Conservation (phyloP, 2,113 vertebrate species). For the Tangachromis dhanisi region DNA sequence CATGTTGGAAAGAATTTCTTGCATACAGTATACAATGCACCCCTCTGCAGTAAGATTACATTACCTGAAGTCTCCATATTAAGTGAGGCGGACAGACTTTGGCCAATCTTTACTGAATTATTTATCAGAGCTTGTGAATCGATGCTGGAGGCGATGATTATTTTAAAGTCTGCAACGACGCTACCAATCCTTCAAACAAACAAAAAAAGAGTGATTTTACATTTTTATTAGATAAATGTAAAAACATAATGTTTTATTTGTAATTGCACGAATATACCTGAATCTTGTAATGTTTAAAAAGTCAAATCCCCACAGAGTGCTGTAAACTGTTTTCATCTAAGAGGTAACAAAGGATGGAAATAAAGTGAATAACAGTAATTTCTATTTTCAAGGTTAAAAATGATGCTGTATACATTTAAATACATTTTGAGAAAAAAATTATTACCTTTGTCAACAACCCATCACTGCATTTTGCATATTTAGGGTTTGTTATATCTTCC, state of each 20-base stretch:
- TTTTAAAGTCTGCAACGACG: constrained; percentile 21
- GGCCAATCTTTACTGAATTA: rapidly evolving
- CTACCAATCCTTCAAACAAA: constrained; percentile 20
- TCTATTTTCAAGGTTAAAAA: not conserved
- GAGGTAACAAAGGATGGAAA: not conserved
- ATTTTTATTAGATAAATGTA: not conserved
- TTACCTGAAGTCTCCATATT: constrained; percentile 19
- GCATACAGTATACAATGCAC: not conserved
- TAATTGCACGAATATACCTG: constrained; percentile 7
- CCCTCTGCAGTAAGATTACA: not conserved
- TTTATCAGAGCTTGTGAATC: rapidly evolving
- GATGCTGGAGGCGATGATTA: not conserved
- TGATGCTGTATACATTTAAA: not conserved
- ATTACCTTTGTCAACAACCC: not conserved
- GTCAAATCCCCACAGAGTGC: constrained; percentile 44
- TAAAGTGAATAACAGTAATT: not conserved
- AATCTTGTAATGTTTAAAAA: not conserved
- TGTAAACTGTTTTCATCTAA: constrained; percentile 41
- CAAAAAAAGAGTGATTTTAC: not conserved
- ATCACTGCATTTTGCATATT: rapidly evolving
- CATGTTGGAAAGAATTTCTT: not conserved
- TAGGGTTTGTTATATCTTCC: not conserved
- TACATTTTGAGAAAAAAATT: not conserved
- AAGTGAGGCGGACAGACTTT: rapidly evolving
- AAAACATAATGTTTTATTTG: not conserved